phyloP scores from a whole-genome alignment of 1,140 invertebrate genomes.

The Stegodyphus dumicola region DNA sequence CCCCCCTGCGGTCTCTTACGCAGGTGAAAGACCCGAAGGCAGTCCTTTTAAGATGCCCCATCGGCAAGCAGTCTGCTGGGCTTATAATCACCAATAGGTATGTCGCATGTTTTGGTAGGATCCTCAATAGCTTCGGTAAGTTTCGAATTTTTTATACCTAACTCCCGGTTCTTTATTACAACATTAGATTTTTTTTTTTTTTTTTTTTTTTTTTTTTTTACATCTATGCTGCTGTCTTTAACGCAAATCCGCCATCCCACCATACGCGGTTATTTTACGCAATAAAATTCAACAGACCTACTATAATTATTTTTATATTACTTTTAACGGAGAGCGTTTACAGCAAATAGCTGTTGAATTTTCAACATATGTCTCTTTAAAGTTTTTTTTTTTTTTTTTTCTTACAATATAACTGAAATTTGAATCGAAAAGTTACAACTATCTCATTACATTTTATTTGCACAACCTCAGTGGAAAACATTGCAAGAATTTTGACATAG shows the following conservation, averaged over 20 bases:
- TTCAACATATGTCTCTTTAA: too few relatives aligned
- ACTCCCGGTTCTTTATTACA: background rate
- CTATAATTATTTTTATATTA: too few relatives aligned
- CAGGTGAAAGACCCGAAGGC: conserved; percentile 51
- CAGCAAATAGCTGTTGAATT: too few relatives aligned
- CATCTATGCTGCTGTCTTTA: background rate
- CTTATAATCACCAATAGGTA: conserved; percentile 27
- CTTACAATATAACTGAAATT: too few relatives aligned
- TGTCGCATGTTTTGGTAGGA: background rate
- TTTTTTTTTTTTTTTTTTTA: background rate
- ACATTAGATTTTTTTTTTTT: background rate
- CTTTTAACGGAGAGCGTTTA: too few relatives aligned
- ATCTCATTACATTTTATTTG: too few relatives aligned
- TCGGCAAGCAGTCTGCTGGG: conserved; percentile 44
- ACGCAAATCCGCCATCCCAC: background rate
- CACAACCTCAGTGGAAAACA: too few relatives aligned
- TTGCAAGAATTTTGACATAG: too few relatives aligned
- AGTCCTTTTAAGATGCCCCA: background rate
- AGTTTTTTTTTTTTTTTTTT: too few relatives aligned
- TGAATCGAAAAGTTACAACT: too few relatives aligned
- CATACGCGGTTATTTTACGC: too few relatives aligned
- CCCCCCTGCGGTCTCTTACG: background rate
- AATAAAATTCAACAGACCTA: background rate
- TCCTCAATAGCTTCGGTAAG: conserved; percentile 4
- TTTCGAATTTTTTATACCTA: background rate